Conservation (phyloP, 2,113 vertebrate species). For the Pygoscelis antarcticus region DNA sequence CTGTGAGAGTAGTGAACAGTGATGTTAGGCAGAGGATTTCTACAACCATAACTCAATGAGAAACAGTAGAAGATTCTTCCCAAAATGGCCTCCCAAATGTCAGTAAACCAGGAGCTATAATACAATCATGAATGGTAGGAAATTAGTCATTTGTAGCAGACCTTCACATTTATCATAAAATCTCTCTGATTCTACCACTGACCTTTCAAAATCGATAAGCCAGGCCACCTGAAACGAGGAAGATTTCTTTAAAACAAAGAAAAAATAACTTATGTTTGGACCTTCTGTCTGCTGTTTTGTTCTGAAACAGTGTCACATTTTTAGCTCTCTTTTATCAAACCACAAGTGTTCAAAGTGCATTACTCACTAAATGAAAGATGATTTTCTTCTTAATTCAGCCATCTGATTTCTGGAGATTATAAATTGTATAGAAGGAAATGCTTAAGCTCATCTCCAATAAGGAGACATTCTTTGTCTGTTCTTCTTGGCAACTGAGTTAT, state of each 20-base stretch:
- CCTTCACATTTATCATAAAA: neutral
- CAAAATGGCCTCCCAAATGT: neutral
- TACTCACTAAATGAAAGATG: neutral
- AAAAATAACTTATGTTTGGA: neutral
- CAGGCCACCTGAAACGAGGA: neutral
- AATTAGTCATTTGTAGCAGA: neutral
- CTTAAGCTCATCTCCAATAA: neutral
- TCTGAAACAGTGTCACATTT: neutral
- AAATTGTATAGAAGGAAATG: neutral
- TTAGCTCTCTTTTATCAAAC: neutral
- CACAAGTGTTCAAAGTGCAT: neutral
- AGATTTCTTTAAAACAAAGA: neutral
- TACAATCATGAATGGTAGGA: neutral
- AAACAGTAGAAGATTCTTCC: neutral
- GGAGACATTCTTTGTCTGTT: neutral
- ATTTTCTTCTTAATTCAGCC: neutral
- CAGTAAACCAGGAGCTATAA: neutral
- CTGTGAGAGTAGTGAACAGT: neutral
- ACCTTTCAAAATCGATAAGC: conserved; percentile 13
- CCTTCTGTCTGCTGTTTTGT: neutral
- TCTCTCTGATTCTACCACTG: neutral
- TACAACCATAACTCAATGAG: neutral
- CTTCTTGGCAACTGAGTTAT: neutral
- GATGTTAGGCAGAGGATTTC: neutral
- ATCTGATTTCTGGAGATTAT: neutral